These are phyloP conservation scores for Troides aeacus DNA, from an alignment of 2,888 invertebrate genomes.

Conservation along the genomic window DNA sequence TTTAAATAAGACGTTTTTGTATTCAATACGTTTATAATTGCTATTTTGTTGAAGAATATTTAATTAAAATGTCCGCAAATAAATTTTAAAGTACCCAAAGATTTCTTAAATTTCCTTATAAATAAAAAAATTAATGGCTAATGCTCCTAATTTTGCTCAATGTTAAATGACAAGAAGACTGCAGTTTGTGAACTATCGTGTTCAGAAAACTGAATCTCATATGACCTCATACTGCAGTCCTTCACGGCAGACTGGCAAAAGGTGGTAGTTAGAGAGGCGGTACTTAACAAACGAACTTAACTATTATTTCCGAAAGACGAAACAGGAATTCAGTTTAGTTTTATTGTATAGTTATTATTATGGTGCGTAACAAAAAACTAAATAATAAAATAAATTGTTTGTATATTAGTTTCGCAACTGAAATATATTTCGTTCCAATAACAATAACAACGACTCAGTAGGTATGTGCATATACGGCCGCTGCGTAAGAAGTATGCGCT, in stretches of 20 bases:
- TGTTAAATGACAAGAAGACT: too few relatives aligned
- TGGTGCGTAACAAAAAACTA: background rate
- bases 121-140: too few relatives aligned
- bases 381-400: conserved; percentile 20
- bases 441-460: conserved; percentile 27
- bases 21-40: background rate
- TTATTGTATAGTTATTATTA: background rate
- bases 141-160: too few relatives aligned
- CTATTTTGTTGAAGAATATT: background rate
- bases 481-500: conserved; percentile 2
- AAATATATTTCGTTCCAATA: conserved; percentile 24
- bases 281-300: too few relatives aligned
- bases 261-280: too few relatives aligned
- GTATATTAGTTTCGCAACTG: conserved; percentile 13
- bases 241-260: too few relatives aligned
- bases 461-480: conserved; percentile 14
- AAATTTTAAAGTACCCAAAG: background rate
- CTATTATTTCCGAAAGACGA: too few relatives aligned
- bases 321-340: background rate
- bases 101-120: too few relatives aligned
- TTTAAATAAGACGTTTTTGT: too few relatives aligned
- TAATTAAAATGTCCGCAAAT: background rate
- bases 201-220: too few relatives aligned
- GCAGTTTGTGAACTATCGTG: too few relatives aligned
- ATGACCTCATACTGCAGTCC: too few relatives aligned